These are phyloP conservation scores for Thalassaphorura encarpata DNA, from an alignment of 1,140 invertebrate species.

Conservation along the genomic window DNA sequence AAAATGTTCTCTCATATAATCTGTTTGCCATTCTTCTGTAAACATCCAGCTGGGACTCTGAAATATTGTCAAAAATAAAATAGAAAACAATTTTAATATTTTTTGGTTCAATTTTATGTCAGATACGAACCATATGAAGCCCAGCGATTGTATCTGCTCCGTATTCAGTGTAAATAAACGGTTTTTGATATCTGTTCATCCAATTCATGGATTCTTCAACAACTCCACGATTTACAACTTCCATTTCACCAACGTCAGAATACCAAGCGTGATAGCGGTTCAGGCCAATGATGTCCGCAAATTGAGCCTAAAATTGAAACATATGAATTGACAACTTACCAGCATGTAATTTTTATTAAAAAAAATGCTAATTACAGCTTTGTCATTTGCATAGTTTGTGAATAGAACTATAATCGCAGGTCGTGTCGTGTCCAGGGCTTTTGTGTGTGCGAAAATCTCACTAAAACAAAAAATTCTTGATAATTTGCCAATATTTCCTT, in stretches of 20 bases:
- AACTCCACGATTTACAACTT: slow-evolving; percentile 40
- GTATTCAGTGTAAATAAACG: slow-evolving; percentile 53
- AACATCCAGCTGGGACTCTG: slow-evolving; percentile 43
- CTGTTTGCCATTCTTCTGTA: slow-evolving; percentile 54
- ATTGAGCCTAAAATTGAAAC: slow-evolving; percentile 39
- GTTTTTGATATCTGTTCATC: slow-evolving; percentile 43
- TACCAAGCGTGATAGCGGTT: slow-evolving; percentile 55
- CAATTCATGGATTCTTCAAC: slow-evolving; percentile 35
- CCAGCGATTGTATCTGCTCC: slow-evolving; percentile 52
- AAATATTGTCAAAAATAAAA: background rate
- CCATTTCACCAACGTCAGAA: slow-evolving; percentile 38
- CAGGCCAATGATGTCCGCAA: slow-evolving; percentile 50
- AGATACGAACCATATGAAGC: slow-evolving; percentile 40
- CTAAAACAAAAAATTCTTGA: slow-evolving; percentile 22
- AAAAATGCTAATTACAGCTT: slow-evolving; percentile 32
- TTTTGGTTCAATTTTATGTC: background rate
- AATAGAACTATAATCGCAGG: slow-evolving; percentile 35
- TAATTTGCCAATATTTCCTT: background rate
- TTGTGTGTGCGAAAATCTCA: slow-evolving; percentile 33
- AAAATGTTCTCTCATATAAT: slow-evolving; percentile 46
- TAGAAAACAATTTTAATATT: background rate
- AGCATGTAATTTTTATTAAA: background rate
- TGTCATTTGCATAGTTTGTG: slow-evolving; percentile 30
- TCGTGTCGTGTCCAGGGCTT: slow-evolving; percentile 33
- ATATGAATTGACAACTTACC: background rate